Percentiles rank a stretch among this genome's conserved stretches.
These are phyloP conservation scores for Lycocorax pyrrhopterus DNA, from an alignment of 2,113 vertebrate genomes.

Conservation along the genomic window DNA sequence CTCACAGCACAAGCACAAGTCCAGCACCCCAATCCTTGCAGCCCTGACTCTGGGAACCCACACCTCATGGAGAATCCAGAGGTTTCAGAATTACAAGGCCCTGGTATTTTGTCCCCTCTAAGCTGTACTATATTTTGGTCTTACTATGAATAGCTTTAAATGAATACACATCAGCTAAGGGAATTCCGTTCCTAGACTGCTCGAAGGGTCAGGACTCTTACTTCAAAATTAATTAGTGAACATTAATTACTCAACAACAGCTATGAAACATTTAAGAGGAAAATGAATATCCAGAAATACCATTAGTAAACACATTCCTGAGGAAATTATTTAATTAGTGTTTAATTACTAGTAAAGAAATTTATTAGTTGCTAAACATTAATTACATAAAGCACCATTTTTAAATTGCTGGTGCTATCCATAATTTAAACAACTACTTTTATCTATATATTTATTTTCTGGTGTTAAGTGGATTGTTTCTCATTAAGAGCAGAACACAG, in stretches of 20 bases:
- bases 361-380: conserved; percentile 34
- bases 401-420: background rate
- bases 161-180: conserved; percentile 11
- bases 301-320: conserved; percentile 50
- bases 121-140: background rate
- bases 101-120: background rate
- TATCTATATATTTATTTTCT: conserved; percentile 23
- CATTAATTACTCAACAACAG: conserved; percentile 61
- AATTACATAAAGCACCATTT: conserved; percentile 46
- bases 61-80: background rate
- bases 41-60: background rate
- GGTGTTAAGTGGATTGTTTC: background rate
- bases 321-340: conserved; percentile 49
- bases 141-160: conserved; percentile 37
- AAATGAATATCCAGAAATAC: conserved; percentile 42
- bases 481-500: background rate
- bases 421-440: conserved; percentile 15
- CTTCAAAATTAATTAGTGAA: conserved; percentile 65
- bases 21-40: accelerated
- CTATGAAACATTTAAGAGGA: conserved; percentile 56
- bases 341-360: conserved; percentile 35
- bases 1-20: background rate
- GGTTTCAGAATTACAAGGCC: background rate
- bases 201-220: conserved; percentile 30
- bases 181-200: conserved; percentile 39